Evolutionary conservation across 2,113 vertebrate species (phyloP).

Genomic region (Toxotes chatareus): DNA sequence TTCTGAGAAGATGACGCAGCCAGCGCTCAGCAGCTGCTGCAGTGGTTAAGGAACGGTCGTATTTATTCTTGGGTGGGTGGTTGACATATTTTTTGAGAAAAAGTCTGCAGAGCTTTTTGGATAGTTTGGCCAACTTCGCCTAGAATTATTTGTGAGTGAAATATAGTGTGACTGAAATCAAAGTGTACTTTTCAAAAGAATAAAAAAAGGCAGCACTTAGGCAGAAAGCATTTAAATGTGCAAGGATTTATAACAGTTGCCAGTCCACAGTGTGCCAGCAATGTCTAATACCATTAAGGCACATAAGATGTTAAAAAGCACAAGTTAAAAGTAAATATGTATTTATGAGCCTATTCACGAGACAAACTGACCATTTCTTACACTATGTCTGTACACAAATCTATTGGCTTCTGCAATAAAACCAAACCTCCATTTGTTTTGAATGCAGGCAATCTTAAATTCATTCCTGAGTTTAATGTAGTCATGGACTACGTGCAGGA

Average conservation of each 20-base stretch:
- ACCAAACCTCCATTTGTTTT: no score
- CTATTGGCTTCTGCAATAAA: no score
- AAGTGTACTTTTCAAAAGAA: not conserved
- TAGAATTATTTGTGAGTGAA: not conserved
- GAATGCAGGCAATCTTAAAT: not conserved
- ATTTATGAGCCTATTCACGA: no score
- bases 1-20: constrained; percentile 29
- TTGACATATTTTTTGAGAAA: not conserved
- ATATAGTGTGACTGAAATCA: not conserved
- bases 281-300: not conserved
- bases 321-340: not conserved
- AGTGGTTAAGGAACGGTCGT: not conserved
- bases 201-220: not conserved
- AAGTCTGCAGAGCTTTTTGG: not conserved
- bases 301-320: not conserved
- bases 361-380: not conserved
- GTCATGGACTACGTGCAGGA: not conserved
- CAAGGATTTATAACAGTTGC: not conserved
- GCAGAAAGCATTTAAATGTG: no score
- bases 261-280: not conserved
- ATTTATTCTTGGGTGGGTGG: constrained; percentile 30
- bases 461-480: not conserved
- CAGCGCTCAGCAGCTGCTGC: constrained; percentile 46
- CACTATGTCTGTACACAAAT: not conserved
- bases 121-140: not conserved